These are phyloP conservation scores for Delphinapterus leucas DNA, from an alignment of 2,113 vertebrate genomes.

Conservation along the genomic window DNA sequence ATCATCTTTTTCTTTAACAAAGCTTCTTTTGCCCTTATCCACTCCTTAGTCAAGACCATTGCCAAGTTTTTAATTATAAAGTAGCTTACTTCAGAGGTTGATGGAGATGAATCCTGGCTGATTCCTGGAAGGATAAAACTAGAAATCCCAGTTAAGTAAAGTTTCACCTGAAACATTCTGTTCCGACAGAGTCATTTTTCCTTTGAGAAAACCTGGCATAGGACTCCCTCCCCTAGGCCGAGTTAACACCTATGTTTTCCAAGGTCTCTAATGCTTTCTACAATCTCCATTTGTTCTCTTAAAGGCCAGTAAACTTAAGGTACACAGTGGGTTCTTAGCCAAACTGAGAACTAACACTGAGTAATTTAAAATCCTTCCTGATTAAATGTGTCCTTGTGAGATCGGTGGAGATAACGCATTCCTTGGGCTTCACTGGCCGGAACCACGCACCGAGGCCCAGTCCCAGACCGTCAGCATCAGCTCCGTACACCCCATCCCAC, in stretches of 20 bases:
- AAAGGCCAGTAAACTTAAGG: not conserved
- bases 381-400: not conserved
- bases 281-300: not conserved
- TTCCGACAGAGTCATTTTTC: not conserved
- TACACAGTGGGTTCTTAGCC: not conserved
- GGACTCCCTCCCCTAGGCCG: not conserved
- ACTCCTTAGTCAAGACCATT: not conserved
- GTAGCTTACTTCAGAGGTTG: not conserved
- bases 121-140: not conserved
- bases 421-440: not conserved
- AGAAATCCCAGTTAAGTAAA: slow-evolving; percentile 16
- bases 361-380: not conserved
- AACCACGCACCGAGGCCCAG: not conserved
- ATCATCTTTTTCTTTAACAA: not conserved
- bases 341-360: not conserved
- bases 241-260: not conserved
- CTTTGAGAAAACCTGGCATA: not conserved
- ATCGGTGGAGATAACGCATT: not conserved
- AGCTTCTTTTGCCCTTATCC: not conserved
- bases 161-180: not conserved
- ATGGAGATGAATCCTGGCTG: not conserved
- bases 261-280: not conserved
- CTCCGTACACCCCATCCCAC: too few species aligned
- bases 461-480: not conserved
- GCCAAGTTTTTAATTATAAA: not conserved